Evolutionary conservation across 2,888 invertebrate species (phyloP), one percentile per base, ranked within the genome.

Genomic region (Hypomecis punctinalis): DNA sequence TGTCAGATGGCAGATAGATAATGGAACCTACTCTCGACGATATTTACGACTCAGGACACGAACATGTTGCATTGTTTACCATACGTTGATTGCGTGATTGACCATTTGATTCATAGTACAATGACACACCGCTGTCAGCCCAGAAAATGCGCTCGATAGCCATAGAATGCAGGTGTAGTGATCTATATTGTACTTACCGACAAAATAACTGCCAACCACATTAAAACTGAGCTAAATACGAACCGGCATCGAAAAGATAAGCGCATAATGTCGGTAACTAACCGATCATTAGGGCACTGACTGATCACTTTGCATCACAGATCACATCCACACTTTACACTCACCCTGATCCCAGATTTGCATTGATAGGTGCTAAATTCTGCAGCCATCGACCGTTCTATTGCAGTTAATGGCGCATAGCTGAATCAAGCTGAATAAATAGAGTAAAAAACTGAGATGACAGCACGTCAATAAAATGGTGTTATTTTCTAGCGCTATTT

Each of bases 331-430:
- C 77, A 75, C 83, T 79, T 80, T 81, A 79, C 82, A 85, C 83
- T 80, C 77, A 71, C 75, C 73, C 73, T 72, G 71, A 73, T 76
- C 69, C 63, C 74, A 71, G 81, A 81, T 85, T 83, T 83, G 84
- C 64, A 83, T 83, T 83, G 80, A 81, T 82, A 83, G 76, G 79
- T 79, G 79, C 83, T 83, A 78, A 84, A 84, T 88, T 84, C 79
- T 80, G 81, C 84, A 86, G 83, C 85, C 85, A 86, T 81, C 73
- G 74, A 78, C 78, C 80, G 82, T 83, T 89, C 83, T 90, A 88
- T 85, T 89, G 88, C 85, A 90, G 85, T 86, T 84, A 92, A 92
- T 92, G 92, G 92, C 92, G 92, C 89, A 91, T 90, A 91, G 85
- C 84, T 87, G 83, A 88, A 85, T 89, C 85, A 86, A 90, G 83